Percentiles rank a stretch among this genome's conserved stretches.
Conservation (phyloP, 2,797 vertebrate genomes). For the Steatocranus sp. region DNA sequence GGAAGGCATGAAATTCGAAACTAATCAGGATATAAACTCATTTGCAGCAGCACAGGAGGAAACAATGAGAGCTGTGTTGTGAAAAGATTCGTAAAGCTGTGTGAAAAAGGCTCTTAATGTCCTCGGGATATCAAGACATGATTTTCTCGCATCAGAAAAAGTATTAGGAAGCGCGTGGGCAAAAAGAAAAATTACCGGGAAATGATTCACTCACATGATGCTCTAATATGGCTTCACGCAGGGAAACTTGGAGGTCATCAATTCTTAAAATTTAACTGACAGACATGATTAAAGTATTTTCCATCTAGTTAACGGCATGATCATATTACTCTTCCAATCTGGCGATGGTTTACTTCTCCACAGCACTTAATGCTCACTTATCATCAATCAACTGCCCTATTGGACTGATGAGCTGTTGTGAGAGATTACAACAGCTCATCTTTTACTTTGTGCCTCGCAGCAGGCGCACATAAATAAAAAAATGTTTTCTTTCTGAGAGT, state of each 20-base stretch:
- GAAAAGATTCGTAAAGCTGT: constrained; percentile 22
- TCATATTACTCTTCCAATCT: background rate
- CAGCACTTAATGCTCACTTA: background rate
- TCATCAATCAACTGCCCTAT: background rate
- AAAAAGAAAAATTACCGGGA: background rate
- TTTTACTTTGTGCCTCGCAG: background rate
- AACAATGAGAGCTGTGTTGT: constrained; percentile 32
- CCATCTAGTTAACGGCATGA: background rate
- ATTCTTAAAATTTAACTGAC: background rate
- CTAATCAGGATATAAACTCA: constrained; percentile 56
- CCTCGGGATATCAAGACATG: background rate
- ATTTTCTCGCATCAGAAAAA: background rate
- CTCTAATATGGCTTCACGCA: constrained; percentile 3
- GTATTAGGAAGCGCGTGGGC: background rate
- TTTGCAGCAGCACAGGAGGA: constrained; percentile 34
- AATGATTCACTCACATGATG: background rate
- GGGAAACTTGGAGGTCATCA: constrained; percentile 1
- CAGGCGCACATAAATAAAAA: background rate
- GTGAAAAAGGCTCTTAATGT: background rate
- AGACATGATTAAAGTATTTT: constrained; percentile 9
- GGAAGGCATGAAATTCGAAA: constrained; percentile 54
- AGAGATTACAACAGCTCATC: background rate
- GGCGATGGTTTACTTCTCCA: background rate
- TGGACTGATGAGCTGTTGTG: background rate
- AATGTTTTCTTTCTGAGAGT: background rate